Evolutionary conservation across 2,888 invertebrate species (phyloP), one percentile per base, ranked within the genome.

Genomic region (Torymus aiolomorphi): DNA sequence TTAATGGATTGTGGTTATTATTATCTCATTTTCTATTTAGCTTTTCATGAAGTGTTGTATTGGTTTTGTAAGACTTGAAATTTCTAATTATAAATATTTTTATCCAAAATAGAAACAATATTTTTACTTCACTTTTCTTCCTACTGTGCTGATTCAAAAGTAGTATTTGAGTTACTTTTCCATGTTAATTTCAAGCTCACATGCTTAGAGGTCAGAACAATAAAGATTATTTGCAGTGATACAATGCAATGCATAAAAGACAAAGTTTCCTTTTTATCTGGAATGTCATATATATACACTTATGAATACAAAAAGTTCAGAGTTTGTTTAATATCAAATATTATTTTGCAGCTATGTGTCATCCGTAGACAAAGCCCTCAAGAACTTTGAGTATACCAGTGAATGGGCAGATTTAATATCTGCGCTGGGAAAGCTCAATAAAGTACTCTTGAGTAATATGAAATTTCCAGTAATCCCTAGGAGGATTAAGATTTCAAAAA

Each of bases 331-430:
- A 73, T 16, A 61, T 54, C 11, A 72, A 81, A 78, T 65, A 71
- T 54, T 70, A 52, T 66, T 71, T 75, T 83, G 12, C 83, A 92
- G 92, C 82, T 94, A 95, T 90, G 95, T 95, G 83, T 93, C 94
- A 63, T 94, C 95, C 82, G 94, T 97, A 74, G 97, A 97, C 89
- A 97, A 96, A 90, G 96, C 96, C 16, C 91, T 97, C 82, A 96
- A 96, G 88, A 96, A 94, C 90, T 98, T 97, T 91, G 97, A 98
- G 88, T 96, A 95, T 88, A 96, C 97, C n/a, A 96, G 96, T 86
- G 97, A 97, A 93, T 97, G 97, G 97, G 96, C 97, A 76, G 97
- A 98, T 91, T 92, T 97, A 72, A 97, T 98, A 86, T 95, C 96
- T 75, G 97, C 97, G 5, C 91, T 98, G 52, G 96, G 95, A 70